Evolutionary conservation across 1,140 invertebrate genomes (phyloP), one percentile per base, ranked within the genome.

Genomic region (Aphis gossypii): DNA sequence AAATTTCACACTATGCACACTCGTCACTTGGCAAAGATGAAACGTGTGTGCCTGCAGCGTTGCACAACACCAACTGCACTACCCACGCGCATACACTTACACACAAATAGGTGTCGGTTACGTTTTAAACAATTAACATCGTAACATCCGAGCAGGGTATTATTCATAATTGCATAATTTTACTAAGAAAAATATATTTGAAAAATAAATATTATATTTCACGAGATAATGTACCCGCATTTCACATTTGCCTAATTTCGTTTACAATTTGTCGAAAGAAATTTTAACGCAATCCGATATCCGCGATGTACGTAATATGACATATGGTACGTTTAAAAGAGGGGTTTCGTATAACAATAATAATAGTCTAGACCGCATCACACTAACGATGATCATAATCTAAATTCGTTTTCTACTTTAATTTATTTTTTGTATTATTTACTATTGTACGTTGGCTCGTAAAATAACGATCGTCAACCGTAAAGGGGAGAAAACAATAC

Each of bases 341-440:
- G 60, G 60, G 60, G 14, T n/a, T n/a, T 76, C n/a, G n/a, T n/a
- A 41, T 41, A 41, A 41, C 38, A 41, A 41, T 41, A 11, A 76
- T 76, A 76, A 76, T 76, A n/a, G 60, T 76, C 14, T n/a, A 76
- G 60, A 76, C 60, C 60, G 2, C 60, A 76, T 76, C 60, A 76
- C 60, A 76, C n/a, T n/a, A 76, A n/a, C 60, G 60, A 76, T 76
- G 60, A 76, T 76, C 18, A 76, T 76, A n/a, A 76, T 76, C 60
- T 76, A 76, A 76, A n/a, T 76, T 1, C 30, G n/a, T 76, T 76
- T 76, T 76, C 30, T 30, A 14, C 30, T n/a, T 14, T 76, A 76
- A n/a, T 76, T 76, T 76, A 76, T 51, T 51, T 51, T 51, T 51
- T 51, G 14, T 76, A 76, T 5, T n/a, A 76, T 51, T 5, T 18